A percentile compares a stretch with the other conserved stretches of the same genome.
phyloP scores from a whole-genome alignment of 1,140 invertebrate genomes.

The Battus philenor region DNA sequence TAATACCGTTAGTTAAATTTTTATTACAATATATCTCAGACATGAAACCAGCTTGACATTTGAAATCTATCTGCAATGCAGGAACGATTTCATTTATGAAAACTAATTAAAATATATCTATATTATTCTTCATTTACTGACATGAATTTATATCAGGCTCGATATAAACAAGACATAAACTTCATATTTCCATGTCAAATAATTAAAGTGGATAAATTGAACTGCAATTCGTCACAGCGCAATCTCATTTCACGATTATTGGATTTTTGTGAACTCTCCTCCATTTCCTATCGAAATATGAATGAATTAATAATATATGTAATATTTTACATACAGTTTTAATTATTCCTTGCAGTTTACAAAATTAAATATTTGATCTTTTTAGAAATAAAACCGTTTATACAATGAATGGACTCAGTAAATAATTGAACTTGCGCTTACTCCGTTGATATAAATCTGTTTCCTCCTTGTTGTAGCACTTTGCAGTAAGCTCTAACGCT shows the following conservation, averaged over 20 bases:
- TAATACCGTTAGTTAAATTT: no score
- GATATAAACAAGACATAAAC: constrained; percentile 7
- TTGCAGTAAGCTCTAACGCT: background rate
- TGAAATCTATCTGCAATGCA: no score
- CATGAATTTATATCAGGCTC: background rate
- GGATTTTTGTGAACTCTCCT: constrained; percentile 30
- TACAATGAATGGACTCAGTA: constrained; percentile 44
- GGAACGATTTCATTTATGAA: no score
- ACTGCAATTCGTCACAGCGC: constrained; percentile 31
- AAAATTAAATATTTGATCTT: constrained; percentile 14
- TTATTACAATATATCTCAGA: no score
- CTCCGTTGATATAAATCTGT: constrained; percentile 34
- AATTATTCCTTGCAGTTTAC: background rate
- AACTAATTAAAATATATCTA: no score
- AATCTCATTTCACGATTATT: constrained; percentile 33
- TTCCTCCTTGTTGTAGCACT: no score
- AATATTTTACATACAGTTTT: constrained; percentile 13
- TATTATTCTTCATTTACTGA: no score
- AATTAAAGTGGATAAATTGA: constrained; percentile 23
- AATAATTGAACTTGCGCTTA: constrained; percentile 41
- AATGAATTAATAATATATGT: constrained; percentile 33
- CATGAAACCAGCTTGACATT: no score
- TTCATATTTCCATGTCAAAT: constrained; percentile 9
- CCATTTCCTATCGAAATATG: constrained; percentile 24
- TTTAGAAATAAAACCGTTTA: constrained; percentile 22